These are phyloP conservation scores for Patella pellucida DNA, from an alignment of 2,888 invertebrate genomes.

Conservation along the genomic window DNA sequence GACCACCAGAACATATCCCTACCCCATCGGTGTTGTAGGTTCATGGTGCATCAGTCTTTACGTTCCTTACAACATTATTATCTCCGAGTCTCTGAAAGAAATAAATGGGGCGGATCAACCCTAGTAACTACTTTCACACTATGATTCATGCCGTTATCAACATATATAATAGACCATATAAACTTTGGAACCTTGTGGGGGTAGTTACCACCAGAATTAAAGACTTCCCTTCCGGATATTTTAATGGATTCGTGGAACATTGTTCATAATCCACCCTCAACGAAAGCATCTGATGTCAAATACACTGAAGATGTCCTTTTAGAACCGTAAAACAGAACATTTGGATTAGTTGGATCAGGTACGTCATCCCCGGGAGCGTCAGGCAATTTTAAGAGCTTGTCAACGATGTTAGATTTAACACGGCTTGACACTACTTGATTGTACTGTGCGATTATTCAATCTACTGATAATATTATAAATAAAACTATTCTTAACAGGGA, in stretches of 20 bases:
- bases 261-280: slow-evolving; percentile 21
- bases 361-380: slow-evolving; percentile 24
- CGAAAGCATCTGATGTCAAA: slow-evolving; percentile 22
- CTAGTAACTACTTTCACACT: slow-evolving; percentile 16
- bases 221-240: slow-evolving; percentile 18
- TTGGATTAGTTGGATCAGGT: slow-evolving; percentile 4
- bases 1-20: slow-evolving; percentile 15
- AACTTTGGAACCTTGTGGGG: slow-evolving; percentile 6
- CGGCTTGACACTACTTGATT: slow-evolving; percentile 13
- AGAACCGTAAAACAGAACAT: slow-evolving; percentile 21
- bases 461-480: slow-evolving; percentile 17
- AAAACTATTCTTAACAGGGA: slow-evolving; percentile 18
- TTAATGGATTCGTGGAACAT: slow-evolving; percentile 4
- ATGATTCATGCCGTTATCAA: slow-evolving; percentile 18
- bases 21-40: slow-evolving; percentile 26
- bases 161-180: background rate
- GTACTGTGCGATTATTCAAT: slow-evolving; percentile 16
- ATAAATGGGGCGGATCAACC: slow-evolving; percentile 20
- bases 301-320: slow-evolving; percentile 23
- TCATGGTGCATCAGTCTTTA: slow-evolving; percentile 24
- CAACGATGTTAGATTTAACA: slow-evolving; percentile 13
- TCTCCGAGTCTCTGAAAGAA: slow-evolving; percentile 15
- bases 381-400: slow-evolving; percentile 27
- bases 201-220: slow-evolving; percentile 15
- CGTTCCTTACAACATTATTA: slow-evolving; percentile 15